Evolutionary conservation across 2,888 invertebrate species (phyloP).

Genomic region (Callyntrura guangdongensis): DNA sequence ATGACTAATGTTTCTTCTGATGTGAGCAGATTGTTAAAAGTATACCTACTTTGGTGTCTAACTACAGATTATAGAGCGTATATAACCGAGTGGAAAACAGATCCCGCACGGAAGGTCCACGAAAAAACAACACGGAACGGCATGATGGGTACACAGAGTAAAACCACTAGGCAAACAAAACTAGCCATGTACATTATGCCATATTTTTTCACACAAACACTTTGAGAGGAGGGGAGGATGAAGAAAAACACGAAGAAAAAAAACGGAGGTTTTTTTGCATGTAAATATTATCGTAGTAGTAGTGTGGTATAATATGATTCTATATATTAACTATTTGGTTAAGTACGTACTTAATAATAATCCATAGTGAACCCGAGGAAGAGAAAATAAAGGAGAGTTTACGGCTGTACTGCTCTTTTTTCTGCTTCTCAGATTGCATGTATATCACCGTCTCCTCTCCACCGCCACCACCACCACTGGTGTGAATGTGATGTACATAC

Average conservation of each 20-base stretch:
- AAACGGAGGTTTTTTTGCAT: slow-evolving; percentile 41
- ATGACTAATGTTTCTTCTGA: slow-evolving; percentile 75
- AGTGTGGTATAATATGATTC: slow-evolving; percentile 1
- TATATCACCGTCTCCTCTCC: neutral
- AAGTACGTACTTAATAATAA: slow-evolving; percentile 42
- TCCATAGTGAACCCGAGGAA: slow-evolving; percentile 47
- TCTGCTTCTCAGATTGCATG: slow-evolving; percentile 19
- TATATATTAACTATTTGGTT: neutral
- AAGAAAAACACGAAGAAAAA: too few species aligned
- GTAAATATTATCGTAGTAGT: slow-evolving; percentile 33
- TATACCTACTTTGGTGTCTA: neutral
- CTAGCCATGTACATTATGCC: slow-evolving; percentile 39
- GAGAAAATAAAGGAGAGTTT: slow-evolving; percentile 1
- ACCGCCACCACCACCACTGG: too few species aligned
- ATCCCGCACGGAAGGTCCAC: slow-evolving; percentile 69
- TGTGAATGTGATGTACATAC: slow-evolving; percentile 53
- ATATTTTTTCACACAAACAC: slow-evolving; percentile 68
- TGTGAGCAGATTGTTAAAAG: slow-evolving; percentile 63
- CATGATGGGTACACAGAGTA: neutral
- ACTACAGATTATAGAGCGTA: too few species aligned
- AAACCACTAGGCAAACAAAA: slow-evolving; percentile 35
- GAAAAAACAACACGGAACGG: slow-evolving; percentile 39
- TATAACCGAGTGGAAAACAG: neutral
- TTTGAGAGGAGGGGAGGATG: neutral
- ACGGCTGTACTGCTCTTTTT: neutral